These are phyloP conservation scores for Philopedon plagiatum DNA, from an alignment of 2,888 invertebrate genomes.

Conservation along the genomic window DNA sequence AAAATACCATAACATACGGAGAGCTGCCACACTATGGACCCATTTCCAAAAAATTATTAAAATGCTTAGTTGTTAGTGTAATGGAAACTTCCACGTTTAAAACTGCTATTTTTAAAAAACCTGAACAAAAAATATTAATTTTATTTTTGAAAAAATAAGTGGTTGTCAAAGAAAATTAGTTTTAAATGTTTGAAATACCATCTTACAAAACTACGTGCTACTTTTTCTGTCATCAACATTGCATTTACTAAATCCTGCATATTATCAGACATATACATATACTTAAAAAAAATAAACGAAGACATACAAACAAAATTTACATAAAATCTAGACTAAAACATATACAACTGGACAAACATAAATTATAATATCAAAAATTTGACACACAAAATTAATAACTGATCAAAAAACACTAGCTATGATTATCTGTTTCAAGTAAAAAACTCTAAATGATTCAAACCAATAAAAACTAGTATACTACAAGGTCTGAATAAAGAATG, in stretches of 20 bases:
- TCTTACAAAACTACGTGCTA: too few relatives aligned
- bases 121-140: too few relatives aligned
- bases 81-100: too few relatives aligned
- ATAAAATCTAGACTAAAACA: conserved; percentile 9
- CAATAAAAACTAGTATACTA: background rate
- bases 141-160: too few relatives aligned
- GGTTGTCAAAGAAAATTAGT: too few relatives aligned
- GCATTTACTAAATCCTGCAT: background rate
- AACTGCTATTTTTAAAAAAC: too few relatives aligned
- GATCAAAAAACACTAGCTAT: conserved; percentile 1
- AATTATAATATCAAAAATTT: conserved; percentile 14
- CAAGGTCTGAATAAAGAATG: background rate
- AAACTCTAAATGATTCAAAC: background rate
- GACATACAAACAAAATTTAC: conserved; percentile 24
- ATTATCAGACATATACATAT: conserved; percentile 2
- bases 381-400: conserved; percentile 4
- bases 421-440: background rate
- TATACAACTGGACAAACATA: conserved; percentile 17
- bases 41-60: too few relatives aligned
- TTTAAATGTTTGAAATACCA: too few relatives aligned
- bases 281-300: background rate
- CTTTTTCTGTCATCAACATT: too few relatives aligned
- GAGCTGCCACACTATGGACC: too few relatives aligned
- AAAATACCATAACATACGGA: too few relatives aligned
- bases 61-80: too few relatives aligned